phyloP scores from a whole-genome alignment of 2,888 invertebrate species.

The Crocallis elinguaria region DNA sequence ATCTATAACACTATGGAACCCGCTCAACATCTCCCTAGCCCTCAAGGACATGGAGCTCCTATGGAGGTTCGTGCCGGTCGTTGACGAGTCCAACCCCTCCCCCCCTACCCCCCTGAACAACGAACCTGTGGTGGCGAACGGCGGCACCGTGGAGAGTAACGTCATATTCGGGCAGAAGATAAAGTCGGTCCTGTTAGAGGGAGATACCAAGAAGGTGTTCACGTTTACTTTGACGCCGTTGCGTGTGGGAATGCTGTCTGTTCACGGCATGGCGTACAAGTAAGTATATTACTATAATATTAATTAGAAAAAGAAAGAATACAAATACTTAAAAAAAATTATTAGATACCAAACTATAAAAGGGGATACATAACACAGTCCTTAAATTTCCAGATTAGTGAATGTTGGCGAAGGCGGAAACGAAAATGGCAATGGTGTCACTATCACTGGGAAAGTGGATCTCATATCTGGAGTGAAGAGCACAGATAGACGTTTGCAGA shows the following conservation, averaged over 20 bases:
- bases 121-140: slow-evolving; percentile 63
- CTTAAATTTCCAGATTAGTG: slow-evolving; percentile 62
- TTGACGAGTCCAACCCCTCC: slow-evolving; percentile 45
- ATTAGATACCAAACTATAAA: too few species aligned
- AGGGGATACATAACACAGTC: too few species aligned
- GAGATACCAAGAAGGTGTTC: slow-evolving; percentile 86
- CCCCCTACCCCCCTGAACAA: slow-evolving; percentile 57
- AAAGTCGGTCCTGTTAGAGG: slow-evolving; percentile 83
- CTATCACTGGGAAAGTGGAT: slow-evolving; percentile 87
- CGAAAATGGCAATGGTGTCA: slow-evolving; percentile 66
- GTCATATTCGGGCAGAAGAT: slow-evolving; percentile 85
- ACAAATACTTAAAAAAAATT: not conserved
- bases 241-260: slow-evolving; percentile 88
- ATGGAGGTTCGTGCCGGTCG: slow-evolving; percentile 86
- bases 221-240: slow-evolving; percentile 90
- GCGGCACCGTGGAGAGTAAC: slow-evolving; percentile 58
- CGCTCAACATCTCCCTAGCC: slow-evolving; percentile 88
- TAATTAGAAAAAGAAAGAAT: not conserved
- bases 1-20: slow-evolving; percentile 90
- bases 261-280: slow-evolving; percentile 90
- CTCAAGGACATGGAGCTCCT: slow-evolving; percentile 89
- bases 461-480: slow-evolving; percentile 78
- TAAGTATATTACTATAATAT: slow-evolving; percentile 68
- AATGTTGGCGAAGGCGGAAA: slow-evolving; percentile 67
- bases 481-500: slow-evolving; percentile 88